These are phyloP conservation scores for Premnoplex brunnescens DNA, from an alignment of 2,797 vertebrate genomes.

Conservation along the genomic window DNA sequence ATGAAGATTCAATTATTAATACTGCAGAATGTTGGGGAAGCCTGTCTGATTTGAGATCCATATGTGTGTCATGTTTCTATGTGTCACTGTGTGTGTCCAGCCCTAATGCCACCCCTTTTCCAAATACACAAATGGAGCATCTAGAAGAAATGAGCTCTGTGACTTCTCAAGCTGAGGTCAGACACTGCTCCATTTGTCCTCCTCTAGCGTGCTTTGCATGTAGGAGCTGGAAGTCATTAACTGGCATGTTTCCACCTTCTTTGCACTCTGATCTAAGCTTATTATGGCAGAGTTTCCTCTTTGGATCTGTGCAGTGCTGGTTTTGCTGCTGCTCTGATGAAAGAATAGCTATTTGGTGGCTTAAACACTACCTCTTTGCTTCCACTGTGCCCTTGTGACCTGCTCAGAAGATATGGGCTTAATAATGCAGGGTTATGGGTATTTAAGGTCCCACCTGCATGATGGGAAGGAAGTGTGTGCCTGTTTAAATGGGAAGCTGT, in stretches of 20 bases:
- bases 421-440: neutral
- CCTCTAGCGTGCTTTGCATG: neutral
- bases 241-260: constrained; percentile 13
- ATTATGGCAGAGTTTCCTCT: constrained; percentile 37
- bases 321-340: constrained; percentile 2
- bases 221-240: constrained; percentile 44
- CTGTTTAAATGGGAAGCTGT: constrained; percentile 17
- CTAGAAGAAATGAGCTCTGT: constrained; percentile 25
- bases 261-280: constrained; percentile 39
- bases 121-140: neutral
- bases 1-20: neutral
- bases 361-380: constrained; percentile 11
- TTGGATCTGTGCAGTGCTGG: neutral
- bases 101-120: neutral
- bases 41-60: neutral
- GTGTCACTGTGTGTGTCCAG: neutral
- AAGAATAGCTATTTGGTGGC: neutral
- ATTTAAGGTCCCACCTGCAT: neutral
- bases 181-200: constrained; percentile 19
- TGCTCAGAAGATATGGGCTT: neutral
- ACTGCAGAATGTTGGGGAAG: neutral
- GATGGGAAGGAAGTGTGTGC: constrained; percentile 20
- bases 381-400: neutral
- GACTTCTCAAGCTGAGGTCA: neutral
- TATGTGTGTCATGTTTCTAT: neutral